These are phyloP conservation scores for Pipistrellus kuhlii DNA, from an alignment of 2,797 vertebrate species.

Conservation along the genomic window DNA sequence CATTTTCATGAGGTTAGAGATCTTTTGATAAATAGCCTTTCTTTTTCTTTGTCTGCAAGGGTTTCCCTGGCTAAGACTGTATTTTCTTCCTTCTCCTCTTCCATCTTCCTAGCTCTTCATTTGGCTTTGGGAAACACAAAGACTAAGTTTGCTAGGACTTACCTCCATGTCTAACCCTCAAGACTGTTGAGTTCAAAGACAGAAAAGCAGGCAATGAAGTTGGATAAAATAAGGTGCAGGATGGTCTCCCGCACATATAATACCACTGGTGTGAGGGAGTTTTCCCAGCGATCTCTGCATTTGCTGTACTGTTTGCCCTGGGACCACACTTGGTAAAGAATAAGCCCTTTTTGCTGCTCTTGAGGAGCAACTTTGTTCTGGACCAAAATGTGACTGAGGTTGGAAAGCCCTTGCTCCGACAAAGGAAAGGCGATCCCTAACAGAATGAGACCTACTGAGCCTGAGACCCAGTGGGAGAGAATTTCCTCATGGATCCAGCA, in stretches of 20 bases:
- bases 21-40: not conserved
- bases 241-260: not conserved
- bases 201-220: not conserved
- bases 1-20: not conserved
- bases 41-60: not conserved
- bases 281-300: rapidly evolving
- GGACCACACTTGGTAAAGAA: rapidly evolving
- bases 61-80: not conserved
- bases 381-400: not conserved
- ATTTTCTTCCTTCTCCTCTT: not conserved
- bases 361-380: rapidly evolving
- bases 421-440: not conserved
- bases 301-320: rapidly evolving
- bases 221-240: not conserved
- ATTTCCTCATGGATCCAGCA: not conserved
- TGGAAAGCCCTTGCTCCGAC: not conserved
- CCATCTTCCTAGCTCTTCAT: not conserved
- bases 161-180: not conserved
- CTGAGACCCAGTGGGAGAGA: not conserved
- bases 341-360: not conserved
- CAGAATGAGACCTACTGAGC: not conserved
- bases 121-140: not conserved
- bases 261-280: rapidly evolving
- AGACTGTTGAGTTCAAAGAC: not conserved
- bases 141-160: not conserved